Conservation (phyloP, 1,140 invertebrate species). For the Halesus radiatus region DNA sequence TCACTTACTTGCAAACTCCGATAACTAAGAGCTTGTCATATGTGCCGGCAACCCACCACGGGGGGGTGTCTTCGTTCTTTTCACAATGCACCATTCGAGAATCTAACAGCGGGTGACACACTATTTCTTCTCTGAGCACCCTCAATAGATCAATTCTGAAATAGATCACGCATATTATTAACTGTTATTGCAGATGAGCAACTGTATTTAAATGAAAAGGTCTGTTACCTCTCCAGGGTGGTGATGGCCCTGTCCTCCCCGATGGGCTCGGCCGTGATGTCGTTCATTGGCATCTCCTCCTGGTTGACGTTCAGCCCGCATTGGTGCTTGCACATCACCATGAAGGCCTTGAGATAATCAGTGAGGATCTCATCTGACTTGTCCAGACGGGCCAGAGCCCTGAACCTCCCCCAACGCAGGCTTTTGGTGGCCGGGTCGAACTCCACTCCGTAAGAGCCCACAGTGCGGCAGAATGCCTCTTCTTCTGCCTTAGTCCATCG, state of each 20-base stretch:
- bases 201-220: neutral
- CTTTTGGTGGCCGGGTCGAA: conserved; percentile 86
- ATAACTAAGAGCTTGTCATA: conserved; percentile 96
- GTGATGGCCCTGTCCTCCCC: conserved; percentile 76
- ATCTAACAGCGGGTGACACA: conserved; percentile 89
- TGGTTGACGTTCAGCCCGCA: conserved; percentile 84
- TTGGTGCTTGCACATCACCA: conserved; percentile 95
- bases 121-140: conserved; percentile 91
- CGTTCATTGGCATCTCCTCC: conserved; percentile 78
- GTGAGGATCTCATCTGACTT: conserved; percentile 96
- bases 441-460: conserved; percentile 97
- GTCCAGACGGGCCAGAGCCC: conserved; percentile 90
- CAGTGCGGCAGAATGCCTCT: conserved; percentile 93
- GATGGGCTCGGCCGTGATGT: conserved; percentile 76
- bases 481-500: conserved; percentile 97
- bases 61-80: conserved; percentile 90
- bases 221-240: conserved; percentile 65
- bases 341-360: conserved; percentile 96
- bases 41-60: conserved; percentile 95
- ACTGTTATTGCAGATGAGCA: neutral
- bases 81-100: conserved; percentile 89
- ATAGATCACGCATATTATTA: conserved; percentile 12
- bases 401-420: conserved; percentile 95
- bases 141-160: conserved; percentile 90
- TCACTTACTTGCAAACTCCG: conserved; percentile 89